These are phyloP conservation scores for Ceratina japonica DNA, from an alignment of 1,140 invertebrate genomes.

Conservation along the genomic window DNA sequence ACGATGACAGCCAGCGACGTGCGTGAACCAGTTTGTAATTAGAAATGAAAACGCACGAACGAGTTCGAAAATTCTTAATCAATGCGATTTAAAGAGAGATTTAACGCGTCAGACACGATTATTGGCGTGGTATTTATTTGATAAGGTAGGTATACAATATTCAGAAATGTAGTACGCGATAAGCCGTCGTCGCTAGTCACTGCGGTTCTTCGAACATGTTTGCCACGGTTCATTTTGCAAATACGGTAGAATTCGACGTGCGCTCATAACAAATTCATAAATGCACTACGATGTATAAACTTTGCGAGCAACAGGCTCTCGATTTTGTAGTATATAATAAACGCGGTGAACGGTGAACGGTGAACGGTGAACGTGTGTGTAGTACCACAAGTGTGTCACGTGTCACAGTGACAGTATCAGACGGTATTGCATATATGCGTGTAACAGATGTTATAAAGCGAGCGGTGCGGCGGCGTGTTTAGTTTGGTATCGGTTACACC, in stretches of 20 bases:
- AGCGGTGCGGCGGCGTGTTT: not conserved
- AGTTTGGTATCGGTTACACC: slow-evolving; percentile 11
- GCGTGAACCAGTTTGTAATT: slow-evolving; percentile 45
- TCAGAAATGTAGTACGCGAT: not conserved
- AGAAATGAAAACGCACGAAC: slow-evolving; percentile 16
- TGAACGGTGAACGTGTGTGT: not conserved
- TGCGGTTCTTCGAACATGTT: not conserved
- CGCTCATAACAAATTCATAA: not conserved
- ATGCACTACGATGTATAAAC: not conserved
- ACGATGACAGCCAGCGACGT: slow-evolving; percentile 31
- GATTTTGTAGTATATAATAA: no score
- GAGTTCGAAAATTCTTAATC: not conserved
- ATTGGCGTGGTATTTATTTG: not conserved
- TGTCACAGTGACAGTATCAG: not conserved
- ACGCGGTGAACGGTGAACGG: no score
- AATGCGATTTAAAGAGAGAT: no score
- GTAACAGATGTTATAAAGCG: not conserved
- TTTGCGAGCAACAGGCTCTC: no score
- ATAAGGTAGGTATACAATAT: not conserved
- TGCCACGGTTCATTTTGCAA: not conserved
- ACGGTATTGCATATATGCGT: not conserved
- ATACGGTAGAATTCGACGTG: no score
- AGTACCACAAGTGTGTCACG: not conserved
- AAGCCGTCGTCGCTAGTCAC: not conserved
- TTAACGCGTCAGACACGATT: no score